Conservation (phyloP, 2,888 invertebrate genomes). For the Trichacis sp. region DNA sequence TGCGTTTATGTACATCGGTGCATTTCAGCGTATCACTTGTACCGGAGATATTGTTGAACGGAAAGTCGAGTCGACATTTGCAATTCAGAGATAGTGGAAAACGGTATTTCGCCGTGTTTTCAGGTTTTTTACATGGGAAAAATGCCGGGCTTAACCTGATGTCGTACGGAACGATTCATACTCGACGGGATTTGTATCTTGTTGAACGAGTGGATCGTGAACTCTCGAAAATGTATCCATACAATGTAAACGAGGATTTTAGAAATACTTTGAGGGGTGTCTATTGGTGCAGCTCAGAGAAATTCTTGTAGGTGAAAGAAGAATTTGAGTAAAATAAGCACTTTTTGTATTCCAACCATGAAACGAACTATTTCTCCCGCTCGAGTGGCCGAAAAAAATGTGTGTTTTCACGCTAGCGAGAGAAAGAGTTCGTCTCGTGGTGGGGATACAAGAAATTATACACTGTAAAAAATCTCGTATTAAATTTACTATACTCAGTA, state of each 20-base stretch:
- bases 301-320: too few relatives aligned
- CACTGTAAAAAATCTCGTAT: too few relatives aligned
- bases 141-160: background rate
- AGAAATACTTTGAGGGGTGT: too few relatives aligned
- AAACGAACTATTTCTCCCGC: too few relatives aligned
- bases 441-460: too few relatives aligned
- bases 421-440: too few relatives aligned
- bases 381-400: too few relatives aligned
- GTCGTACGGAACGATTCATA: background rate
- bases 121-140: background rate
- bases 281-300: too few relatives aligned
- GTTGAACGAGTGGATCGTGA: background rate
- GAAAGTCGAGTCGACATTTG: background rate
- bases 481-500: too few relatives aligned
- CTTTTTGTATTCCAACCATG: too few relatives aligned
- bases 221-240: background rate
- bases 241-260: background rate
- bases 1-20: background rate
- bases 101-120: background rate
- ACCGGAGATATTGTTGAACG: background rate
- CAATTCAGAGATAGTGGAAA: background rate
- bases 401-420: too few relatives aligned
- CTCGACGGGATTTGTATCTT: background rate
- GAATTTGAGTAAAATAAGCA: too few relatives aligned
- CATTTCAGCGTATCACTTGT: background rate